These are phyloP conservation scores for Siderastrea radians DNA, from an alignment of 92 coral and sea anemone species.

Conservation along the genomic window DNA sequence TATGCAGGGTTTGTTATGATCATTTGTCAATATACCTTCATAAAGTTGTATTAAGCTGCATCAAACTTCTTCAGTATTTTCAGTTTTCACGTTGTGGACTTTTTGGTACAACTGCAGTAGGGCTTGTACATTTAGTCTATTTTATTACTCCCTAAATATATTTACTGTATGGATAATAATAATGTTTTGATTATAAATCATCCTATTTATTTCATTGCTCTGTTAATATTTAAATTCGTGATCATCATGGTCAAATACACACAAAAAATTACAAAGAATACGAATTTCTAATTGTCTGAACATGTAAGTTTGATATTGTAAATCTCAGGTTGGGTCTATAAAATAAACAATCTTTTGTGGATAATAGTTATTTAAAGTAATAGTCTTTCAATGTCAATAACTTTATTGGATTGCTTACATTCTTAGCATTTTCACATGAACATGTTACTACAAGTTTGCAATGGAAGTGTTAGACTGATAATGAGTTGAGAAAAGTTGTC, in stretches of 20 bases:
- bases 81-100: neutral
- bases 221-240: neutral
- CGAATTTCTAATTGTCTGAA: neutral
- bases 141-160: neutral
- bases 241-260: too few species aligned
- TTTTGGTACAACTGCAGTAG: too few species aligned
- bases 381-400: neutral
- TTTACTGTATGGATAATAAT: too few species aligned
- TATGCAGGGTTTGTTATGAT: too few species aligned
- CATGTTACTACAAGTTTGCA: neutral
- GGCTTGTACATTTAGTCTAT: neutral
- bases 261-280: too few species aligned
- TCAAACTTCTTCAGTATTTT: neutral
- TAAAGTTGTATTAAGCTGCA: neutral
- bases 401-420: neutral
- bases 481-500: neutral
- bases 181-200: neutral
- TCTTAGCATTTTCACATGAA: neutral
- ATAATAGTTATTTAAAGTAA: neutral
- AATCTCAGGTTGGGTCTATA: neutral
- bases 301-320: neutral
- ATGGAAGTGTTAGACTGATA: neutral
- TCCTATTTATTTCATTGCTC: neutral
- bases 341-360: neutral
- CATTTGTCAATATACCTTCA: neutral